Evolutionary conservation across 2,797 vertebrate genomes (phyloP), one percentile per base, ranked within the genome.

Genomic region (Intellagama lesueurii): DNA sequence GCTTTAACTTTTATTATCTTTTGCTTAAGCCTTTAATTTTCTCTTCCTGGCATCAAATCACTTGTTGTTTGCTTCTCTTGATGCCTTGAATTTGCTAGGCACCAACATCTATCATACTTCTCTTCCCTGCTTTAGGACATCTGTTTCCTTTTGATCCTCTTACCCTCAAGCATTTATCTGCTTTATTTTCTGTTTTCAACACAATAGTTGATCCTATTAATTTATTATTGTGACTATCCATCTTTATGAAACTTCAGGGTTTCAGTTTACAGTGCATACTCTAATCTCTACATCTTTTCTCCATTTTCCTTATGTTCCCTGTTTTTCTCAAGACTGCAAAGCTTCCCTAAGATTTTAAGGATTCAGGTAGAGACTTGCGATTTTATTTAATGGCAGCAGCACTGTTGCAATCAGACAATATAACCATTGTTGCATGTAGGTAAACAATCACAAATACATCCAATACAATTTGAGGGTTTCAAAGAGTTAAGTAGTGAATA

Each of bases 111-210:
- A 66, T 72, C 30, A 35, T 11, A 82, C 60, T 19, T 52, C 68
- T 70, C 14, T 49, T 28, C 28, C 26, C 7, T 22, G 16, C 60
- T 60, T 82, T 66, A 70, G 49, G 14, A 83, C 82, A 49, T 72
- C 19, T 60, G 14, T 49, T 72, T 52, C 26, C 66, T 49, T 83
- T 35, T 30, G 8, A 9, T 17, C 47, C 12, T 72, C 52, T 56
- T 56, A 56, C 52, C 52, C 52, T 56, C 52, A 56, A 12, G 52
- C 52, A 56, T 70, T 70, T 83, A 69, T 83, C 44, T 72, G 40
- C 44, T 83, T 69, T n/a, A 70, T 24, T 84, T 66, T 70, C 47
- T 52, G 70, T 84, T 83, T 72, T 17, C 14, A 84, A 72, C n/a
- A 47, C 68, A 84, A 72, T 72, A 84, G 28, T 12, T 56, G 52